Percentiles rank a stretch among this genome's conserved stretches.
Conservation (phyloP, 2,113 vertebrate genomes). For the Mus spicilegus region DNA sequence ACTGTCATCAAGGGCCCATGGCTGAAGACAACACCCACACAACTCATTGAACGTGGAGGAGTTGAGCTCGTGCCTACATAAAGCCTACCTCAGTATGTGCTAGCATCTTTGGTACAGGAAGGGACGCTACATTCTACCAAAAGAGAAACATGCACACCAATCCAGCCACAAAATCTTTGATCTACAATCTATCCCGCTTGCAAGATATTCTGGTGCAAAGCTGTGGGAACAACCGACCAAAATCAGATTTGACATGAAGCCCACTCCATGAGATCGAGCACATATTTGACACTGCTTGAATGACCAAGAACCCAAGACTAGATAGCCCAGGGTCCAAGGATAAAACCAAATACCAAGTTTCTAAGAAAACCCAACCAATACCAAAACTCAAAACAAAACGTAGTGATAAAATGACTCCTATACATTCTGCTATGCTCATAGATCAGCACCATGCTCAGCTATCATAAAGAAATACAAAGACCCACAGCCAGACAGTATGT, state of each 20-base stretch:
- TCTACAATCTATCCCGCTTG: background rate
- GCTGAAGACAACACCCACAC: background rate
- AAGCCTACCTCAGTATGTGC: background rate
- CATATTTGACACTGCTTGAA: background rate
- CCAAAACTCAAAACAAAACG: background rate
- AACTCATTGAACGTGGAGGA: background rate
- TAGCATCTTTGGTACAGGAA: background rate
- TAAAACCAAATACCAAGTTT: background rate
- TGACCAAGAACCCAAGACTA: background rate
- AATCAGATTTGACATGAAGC: background rate
- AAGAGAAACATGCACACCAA: background rate
- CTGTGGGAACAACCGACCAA: background rate
- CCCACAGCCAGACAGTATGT: background rate
- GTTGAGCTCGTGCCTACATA: background rate
- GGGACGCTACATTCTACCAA: background rate
- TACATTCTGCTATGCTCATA: background rate
- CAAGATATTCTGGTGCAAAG: background rate
- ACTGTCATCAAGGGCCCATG: background rate
- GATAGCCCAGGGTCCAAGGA: background rate
- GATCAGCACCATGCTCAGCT: background rate
- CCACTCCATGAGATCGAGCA: background rate
- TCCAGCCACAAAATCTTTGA: background rate
- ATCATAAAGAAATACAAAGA: background rate
- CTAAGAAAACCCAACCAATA: background rate
- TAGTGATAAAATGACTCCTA: background rate